A percentile compares a stretch with the other conserved stretches of the same genome.
Conservation (phyloP, 2,888 invertebrate genomes). For the Cancer borealis region DNA sequence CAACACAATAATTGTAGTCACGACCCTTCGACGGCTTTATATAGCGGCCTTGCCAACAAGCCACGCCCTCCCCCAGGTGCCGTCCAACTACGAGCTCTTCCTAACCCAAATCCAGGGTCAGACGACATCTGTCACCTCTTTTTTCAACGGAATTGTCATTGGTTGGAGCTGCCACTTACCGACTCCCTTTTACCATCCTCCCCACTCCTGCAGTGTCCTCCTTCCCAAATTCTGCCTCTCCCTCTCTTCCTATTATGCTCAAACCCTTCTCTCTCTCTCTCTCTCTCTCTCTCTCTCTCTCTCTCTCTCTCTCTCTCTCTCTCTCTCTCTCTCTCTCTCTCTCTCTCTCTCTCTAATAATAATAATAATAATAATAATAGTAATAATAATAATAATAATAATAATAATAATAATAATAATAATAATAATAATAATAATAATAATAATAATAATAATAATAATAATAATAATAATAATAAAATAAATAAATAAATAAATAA, state of each 20-base stretch:
- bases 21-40: background rate
- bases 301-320: too few relatives aligned
- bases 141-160: too few relatives aligned
- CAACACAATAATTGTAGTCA: background rate
- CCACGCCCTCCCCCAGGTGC: too few relatives aligned
- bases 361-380: background rate
- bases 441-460: background rate
- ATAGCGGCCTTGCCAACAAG: background rate
- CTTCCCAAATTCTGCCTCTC: background rate
- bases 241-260: background rate
- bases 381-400: background rate
- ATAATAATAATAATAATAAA: background rate
- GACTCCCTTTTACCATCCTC: too few relatives aligned
- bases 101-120: too few relatives aligned
- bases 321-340: too few relatives aligned
- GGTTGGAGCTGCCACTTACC: too few relatives aligned
- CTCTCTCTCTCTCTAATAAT: background rate
- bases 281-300: too few relatives aligned
- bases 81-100: too few relatives aligned
- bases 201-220: background rate
- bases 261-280: too few relatives aligned
- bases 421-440: background rate
- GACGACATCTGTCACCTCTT: too few relatives aligned
- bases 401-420: too few relatives aligned
- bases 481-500: background rate